Evolutionary conservation across 1,140 invertebrate species (phyloP).

Genomic region (Parapsyche elsis): DNA sequence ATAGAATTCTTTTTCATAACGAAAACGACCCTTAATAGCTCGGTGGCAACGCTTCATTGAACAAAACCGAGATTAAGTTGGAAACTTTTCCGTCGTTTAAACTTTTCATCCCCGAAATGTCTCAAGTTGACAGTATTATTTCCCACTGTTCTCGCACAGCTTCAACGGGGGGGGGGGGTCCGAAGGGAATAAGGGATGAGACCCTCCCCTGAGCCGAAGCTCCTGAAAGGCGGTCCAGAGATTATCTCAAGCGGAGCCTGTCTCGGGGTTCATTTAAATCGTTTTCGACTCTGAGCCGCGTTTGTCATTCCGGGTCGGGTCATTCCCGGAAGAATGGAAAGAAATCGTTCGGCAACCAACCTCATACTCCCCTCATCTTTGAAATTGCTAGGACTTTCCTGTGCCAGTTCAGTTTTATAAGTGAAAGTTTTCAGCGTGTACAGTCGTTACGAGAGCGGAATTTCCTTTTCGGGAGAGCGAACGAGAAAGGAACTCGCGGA

Average conservation of each 20-base stretch:
- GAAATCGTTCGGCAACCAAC: slow-evolving; percentile 6
- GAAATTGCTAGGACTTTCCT: not conserved
- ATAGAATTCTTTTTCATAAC: slow-evolving; percentile 34
- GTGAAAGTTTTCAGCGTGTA: not conserved
- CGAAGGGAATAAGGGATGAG: not conserved
- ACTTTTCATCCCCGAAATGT: slow-evolving; percentile 45
- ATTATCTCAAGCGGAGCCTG: slow-evolving; percentile 36
- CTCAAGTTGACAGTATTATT: slow-evolving; percentile 51
- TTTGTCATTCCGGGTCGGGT: not conserved
- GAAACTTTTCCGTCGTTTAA: slow-evolving; percentile 43
- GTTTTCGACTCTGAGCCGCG: not conserved
- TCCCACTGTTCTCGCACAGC: slow-evolving; percentile 26
- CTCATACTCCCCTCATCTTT: not conserved
- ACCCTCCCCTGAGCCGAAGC: slow-evolving; percentile 13
- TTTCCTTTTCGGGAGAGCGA: not conserved
- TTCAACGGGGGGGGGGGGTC: not conserved
- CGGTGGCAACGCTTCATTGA: slow-evolving; percentile 35
- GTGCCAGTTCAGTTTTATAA: not conserved
- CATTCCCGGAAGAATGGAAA: slow-evolving; percentile 8
- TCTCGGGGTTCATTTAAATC: slow-evolving; percentile 49
- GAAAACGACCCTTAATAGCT: slow-evolving; percentile 34
- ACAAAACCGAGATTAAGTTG: slow-evolving; percentile 45
- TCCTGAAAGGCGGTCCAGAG: slow-evolving; percentile 12
- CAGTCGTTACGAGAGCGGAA: not conserved
- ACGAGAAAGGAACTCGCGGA: slow-evolving; percentile 5